phyloP scores from a whole-genome alignment of 1,140 invertebrate genomes.

The Mycetomoellerius zeteki region DNA sequence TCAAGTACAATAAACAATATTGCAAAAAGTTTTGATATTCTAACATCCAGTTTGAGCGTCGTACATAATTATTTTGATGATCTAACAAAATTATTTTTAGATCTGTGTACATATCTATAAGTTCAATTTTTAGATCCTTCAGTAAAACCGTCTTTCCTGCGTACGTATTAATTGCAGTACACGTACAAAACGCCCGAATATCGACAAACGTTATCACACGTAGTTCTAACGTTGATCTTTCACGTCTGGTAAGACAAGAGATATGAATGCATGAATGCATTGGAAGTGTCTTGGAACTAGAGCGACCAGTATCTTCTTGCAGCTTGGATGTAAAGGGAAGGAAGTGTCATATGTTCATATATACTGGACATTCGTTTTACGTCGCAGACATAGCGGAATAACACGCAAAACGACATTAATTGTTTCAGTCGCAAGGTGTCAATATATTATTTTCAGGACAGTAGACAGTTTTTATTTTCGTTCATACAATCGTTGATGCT shows the following conservation, averaged over 20 bases:
- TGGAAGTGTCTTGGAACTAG: conserved; percentile 32
- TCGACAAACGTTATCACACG: conserved; percentile 21
- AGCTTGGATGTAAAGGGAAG: conserved; percentile 17
- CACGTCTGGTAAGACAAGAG: conserved; percentile 36
- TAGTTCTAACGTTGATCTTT: conserved; percentile 20
- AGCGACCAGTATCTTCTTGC: conserved; percentile 24
- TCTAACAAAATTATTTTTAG: no score
- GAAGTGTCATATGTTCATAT: conserved; percentile 28
- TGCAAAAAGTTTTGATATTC: no score
- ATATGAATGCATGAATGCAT: conserved; percentile 32
- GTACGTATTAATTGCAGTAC: not conserved
- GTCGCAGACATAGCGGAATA: not conserved
- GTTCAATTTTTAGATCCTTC: no score
- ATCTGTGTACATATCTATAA: no score
- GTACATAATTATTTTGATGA: no score
- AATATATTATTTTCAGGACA: conserved; percentile 31
- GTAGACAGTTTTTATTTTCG: conserved; percentile 22
- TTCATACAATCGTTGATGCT: not conserved
- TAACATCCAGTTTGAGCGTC: no score
- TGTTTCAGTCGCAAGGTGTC: not conserved
- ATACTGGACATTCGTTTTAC: conserved; percentile 12
- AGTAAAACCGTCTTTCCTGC: no score
- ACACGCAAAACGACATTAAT: conserved; percentile 27
- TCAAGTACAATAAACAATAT: no score
- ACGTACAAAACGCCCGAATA: not conserved